Conservation (phyloP, 2,113 vertebrate species). For the Amia ocellicauda region DNA sequence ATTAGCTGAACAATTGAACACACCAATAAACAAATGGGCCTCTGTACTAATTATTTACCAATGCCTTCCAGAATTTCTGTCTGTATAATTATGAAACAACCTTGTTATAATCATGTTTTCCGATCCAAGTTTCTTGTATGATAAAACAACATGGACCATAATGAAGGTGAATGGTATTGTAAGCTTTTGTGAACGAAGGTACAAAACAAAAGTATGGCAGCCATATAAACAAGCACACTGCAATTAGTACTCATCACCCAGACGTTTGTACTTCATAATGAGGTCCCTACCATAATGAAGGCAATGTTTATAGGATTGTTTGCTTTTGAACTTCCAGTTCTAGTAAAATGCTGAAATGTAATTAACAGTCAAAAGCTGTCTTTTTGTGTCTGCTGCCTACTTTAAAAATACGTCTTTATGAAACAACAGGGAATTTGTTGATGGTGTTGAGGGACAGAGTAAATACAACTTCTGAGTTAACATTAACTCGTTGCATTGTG, state of each 20-base stretch:
- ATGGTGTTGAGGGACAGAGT: conserved; percentile 15
- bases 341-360: conserved; percentile 19
- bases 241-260: conserved; percentile 7
- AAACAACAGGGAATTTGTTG: too few relatives aligned
- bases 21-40: too few relatives aligned
- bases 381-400: conserved; percentile 16
- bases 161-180: background rate
- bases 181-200: background rate
- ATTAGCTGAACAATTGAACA: too few relatives aligned
- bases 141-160: background rate
- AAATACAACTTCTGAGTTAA: too few relatives aligned
- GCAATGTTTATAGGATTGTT: background rate
- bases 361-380: conserved; percentile 15
- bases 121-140: background rate
- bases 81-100: background rate
- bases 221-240: background rate
- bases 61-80: too few relatives aligned
- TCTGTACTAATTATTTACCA: too few relatives aligned
- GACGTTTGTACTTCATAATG: conserved; percentile 13
- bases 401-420: conserved; percentile 12
- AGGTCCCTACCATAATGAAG: conserved; percentile 25
- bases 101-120: background rate
- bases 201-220: conserved; percentile 9
- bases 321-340: conserved; percentile 8
- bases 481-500: too few relatives aligned